Base-by-base conservation (phyloP, 2,113 vertebrate species). In the Polyodon spathula region DNA sequence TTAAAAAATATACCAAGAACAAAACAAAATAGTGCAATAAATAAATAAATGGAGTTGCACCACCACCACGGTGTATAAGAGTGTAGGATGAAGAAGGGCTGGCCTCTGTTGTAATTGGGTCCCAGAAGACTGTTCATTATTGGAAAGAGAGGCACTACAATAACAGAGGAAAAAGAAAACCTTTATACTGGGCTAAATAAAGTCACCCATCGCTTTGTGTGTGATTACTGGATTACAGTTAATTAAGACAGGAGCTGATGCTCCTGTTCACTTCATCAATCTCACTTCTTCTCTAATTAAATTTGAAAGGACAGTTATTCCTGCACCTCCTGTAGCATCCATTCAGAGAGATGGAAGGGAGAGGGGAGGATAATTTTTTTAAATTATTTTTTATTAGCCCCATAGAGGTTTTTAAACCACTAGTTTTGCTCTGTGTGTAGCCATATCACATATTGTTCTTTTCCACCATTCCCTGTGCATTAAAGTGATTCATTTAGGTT, bases 61-160 rank as follows among this genome's bases (percentile, higher is more conserved):
- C 44, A 14, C 44, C 44, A 46, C 44, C 14, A 46, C 14, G 14
- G 2, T 14, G 44, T 3, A 46, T 46, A 46, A 46, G 44, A 46
- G 44, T 46, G 44, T 3, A 2, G 14, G 44, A 46, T 46, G 44
- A 46, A 14, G 14, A 46, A 8, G 14, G 44, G 44, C 2, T 78
- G 81, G 83, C 79, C 81, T 79, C 82, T 78, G 76, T 76, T 80
- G 82, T 86, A 86, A 88, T 86, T 86, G 81, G 80, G 73, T 86
- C 86, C 83, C 84, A 82, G 78, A 84, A 82, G 86, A 77, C 79
- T 78, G 76, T 86, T 88, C 83, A 83, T 85, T 88, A 85, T 77
- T 71, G 60, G 77, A 60, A 69, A 74, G 76, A 41, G 69, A 80
- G 76, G 72, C 79, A 82, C 78, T 78, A 78, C 78, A 80, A 80